phyloP scores from a whole-genome alignment of 2,888 invertebrate genomes.

The Eilema griseolum region DNA sequence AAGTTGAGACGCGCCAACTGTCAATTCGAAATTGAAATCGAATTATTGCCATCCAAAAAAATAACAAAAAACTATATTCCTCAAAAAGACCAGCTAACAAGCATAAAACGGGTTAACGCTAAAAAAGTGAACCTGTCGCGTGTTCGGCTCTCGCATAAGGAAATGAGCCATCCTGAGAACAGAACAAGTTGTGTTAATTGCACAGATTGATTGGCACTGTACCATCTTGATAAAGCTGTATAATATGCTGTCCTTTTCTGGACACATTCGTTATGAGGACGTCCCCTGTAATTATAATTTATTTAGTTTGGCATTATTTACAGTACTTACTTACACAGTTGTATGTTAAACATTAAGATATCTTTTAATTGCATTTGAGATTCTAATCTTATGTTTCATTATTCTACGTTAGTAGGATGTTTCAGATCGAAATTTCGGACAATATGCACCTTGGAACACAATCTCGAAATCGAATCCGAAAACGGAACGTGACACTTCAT shows the following conservation, averaged over 20 bases:
- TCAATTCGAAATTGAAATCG: conserved; percentile 5
- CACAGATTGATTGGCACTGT: conserved; percentile 58
- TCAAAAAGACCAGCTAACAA: conserved; percentile 14
- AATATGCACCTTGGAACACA: too few relatives aligned
- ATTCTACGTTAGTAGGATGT: too few relatives aligned
- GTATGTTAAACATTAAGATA: not conserved
- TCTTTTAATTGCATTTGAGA: not conserved
- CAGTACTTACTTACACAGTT: not conserved
- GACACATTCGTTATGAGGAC: conserved; percentile 43
- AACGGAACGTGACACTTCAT: too few relatives aligned
- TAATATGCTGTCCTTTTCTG: conserved; percentile 37
- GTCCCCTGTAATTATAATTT: conserved; percentile 39
- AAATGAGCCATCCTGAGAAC: conserved; percentile 54
- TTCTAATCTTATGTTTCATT: too few relatives aligned
- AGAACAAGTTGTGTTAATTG: conserved; percentile 55
- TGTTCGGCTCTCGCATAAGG: conserved; percentile 47
- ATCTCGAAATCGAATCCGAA: too few relatives aligned
- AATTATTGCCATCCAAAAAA: not conserved
- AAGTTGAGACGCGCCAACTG: too few relatives aligned
- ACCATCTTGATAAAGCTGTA: conserved; percentile 45
- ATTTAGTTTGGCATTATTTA: not conserved
- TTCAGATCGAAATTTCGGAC: too few relatives aligned
- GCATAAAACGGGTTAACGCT: conserved; percentile 14
- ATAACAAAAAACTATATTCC: not conserved
- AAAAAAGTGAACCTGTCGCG: conserved; percentile 36